Base-by-base conservation (phyloP, 2,888 invertebrate species). In the Trilocha varians region DNA sequence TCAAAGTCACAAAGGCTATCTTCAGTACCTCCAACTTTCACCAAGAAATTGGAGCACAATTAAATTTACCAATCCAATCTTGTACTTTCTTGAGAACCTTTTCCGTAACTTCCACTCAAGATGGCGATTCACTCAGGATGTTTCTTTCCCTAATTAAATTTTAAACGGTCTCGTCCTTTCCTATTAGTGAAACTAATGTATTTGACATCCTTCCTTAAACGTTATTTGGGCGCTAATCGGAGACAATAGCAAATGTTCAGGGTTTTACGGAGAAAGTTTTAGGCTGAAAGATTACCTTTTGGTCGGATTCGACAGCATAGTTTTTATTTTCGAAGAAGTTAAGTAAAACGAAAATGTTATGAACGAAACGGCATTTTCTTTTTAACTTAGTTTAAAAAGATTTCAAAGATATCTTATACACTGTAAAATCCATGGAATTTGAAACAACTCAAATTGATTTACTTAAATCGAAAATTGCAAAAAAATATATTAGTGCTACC, bases 121-220 rank as follows among this genome's bases (percentile, higher is more conserved):
- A 43, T 50, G 49, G 43, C 46, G 44, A 53, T 57, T 49, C 44
- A 42, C 47, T 47, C 54, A 53, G 53, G 52, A 52, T 52, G 39
- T 44, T 33, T 17, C 40, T 39, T 46, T 46, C 48, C 46, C 57
- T 68, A 60, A 70, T 71, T 71, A 67, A 70, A 71, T 67, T 71
- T 70, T 59, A 65, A 70, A 66, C 57, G 52, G 53, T 51, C 56
- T 54, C 51, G 15, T 42, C 40, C 34, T 41, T 43, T 37, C 25
- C 49, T 48, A 48, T 55, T 52, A 48, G 45, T 41, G 45, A 49
- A 69, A 65, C 62, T 70, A 68, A 70, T 69, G 71, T 63, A 57
- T 62, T 55, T 66, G 60, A 59, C 74, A 76, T 69, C 76, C 75
- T 75, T 57, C 59, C 53, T 44, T 41, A 45, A 42, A 43, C 25